Percentiles rank a stretch among this genome's conserved stretches.
Evolutionary conservation across 2,888 invertebrate species (phyloP).

Genomic region (Hyppa rectilinea): DNA sequence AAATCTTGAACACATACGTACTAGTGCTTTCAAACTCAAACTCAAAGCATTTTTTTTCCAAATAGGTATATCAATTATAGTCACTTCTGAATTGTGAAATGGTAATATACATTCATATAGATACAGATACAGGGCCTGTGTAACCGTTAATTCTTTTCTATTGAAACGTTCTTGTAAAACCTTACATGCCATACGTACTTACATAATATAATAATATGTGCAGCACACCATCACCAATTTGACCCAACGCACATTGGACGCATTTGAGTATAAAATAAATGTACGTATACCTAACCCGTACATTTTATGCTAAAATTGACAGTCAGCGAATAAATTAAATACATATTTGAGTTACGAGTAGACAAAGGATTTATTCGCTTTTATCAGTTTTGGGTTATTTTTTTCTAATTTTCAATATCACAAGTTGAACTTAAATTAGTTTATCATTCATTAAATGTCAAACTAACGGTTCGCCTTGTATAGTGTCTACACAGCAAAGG

Average conservation of each 20-base stretch:
- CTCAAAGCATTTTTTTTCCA: too few species aligned
- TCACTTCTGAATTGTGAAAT: too few species aligned
- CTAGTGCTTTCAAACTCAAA: neutral
- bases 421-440: too few species aligned
- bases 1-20: neutral
- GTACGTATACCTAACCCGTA: too few species aligned
- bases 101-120: neutral
- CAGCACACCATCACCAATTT: neutral
- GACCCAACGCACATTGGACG: neutral
- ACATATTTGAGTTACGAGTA: too few species aligned
- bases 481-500: neutral
- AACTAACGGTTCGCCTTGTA: neutral
- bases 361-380: too few species aligned
- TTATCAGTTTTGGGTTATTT: too few species aligned
- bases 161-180: neutral
- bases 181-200: neutral
- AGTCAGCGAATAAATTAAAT: too few species aligned
- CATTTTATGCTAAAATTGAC: too few species aligned
- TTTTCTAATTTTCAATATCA: too few species aligned
- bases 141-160: neutral
- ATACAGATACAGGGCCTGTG: neutral
- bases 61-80: too few species aligned
- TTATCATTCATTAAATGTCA: too few species aligned
- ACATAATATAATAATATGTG: neutral
- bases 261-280: neutral